Evolutionary conservation across 2,113 vertebrate genomes (phyloP), one percentile per base, ranked within the genome.

Genomic region (Shinisaurus crocodilurus): DNA sequence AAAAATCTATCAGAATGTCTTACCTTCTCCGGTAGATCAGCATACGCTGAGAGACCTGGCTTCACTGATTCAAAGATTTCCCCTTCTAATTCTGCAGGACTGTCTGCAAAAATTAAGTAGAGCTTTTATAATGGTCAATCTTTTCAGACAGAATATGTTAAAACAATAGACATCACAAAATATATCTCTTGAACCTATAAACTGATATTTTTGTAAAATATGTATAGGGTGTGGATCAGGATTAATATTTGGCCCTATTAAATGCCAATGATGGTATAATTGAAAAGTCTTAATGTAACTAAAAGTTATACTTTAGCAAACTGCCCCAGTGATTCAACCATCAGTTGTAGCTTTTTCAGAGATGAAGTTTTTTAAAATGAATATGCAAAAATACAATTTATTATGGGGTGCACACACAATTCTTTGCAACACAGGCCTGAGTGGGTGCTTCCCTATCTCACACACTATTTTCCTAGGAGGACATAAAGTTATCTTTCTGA

Each of bases 31-130:
- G 98, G 98, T 79, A 98, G 97, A 96, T 99, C 98, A 94, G 97
- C 98, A 91, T 98, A 99, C 10, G 98, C 98, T 94, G 99, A 99
- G 90, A 99, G 97, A 92, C 99, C 99, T 54, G 99, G 99, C 92
- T 99, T 99, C 95, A 99, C 98, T 87, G 98, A 99, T 6, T 99
- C 98, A 97, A 98, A 99, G 93, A 99, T 97, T 96, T 99, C 99
- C 94, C 98, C 98, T 96, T 98, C 98, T 95, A 99, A 90, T 91
- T 99, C 97, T 48, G 98, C 98, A 94, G 98, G 96, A 6, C 95
- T 95, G 95, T 98, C 98, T 96, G 96, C 96, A 90, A 85, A 86
- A 85, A 70, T 77, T 40, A 70, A 54, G 43, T 27, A 63, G 18
- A 54, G 48, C 3, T 48, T 72, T 32, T 60, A 43, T 63, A n/a